These are phyloP conservation scores for Drosophila helvetica DNA, from an alignment of 2,888 invertebrate genomes.

Conservation along the genomic window DNA sequence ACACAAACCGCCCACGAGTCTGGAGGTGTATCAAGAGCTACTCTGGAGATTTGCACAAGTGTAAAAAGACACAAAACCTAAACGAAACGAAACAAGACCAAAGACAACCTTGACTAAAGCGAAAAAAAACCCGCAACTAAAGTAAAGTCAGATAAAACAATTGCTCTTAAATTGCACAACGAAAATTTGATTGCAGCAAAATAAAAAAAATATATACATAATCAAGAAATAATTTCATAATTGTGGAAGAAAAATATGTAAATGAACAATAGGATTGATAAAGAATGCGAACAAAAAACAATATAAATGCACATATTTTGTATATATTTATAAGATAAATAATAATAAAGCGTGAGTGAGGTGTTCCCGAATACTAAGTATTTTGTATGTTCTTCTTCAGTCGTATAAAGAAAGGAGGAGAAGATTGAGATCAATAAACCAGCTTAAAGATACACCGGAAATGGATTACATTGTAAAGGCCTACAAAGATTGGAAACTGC, in stretches of 20 bases:
- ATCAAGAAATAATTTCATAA: constrained; percentile 35
- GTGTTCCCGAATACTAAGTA: constrained; percentile 27
- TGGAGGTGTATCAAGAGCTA: constrained; percentile 43
- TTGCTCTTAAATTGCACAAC: constrained; percentile 48
- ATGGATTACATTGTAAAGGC: constrained; percentile 84
- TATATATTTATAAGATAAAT: background rate
- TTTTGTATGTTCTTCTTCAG: constrained; percentile 54
- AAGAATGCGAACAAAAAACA: constrained; percentile 17
- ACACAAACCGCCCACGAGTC: constrained; percentile 36
- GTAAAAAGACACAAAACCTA: constrained; percentile 49
- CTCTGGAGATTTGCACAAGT: constrained; percentile 75
- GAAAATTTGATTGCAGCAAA: constrained; percentile 37
- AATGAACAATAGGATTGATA: constrained; percentile 45
- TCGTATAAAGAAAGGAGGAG: constrained; percentile 28
- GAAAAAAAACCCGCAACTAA: constrained; percentile 33
- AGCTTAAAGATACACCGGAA: constrained; percentile 54
- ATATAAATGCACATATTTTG: too few species aligned
- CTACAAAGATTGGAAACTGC: constrained; percentile 84
- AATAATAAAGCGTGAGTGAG: constrained; percentile 43
- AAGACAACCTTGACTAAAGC: constrained; percentile 47
- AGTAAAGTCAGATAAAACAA: constrained; percentile 35
- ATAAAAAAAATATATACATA: constrained; percentile 6
- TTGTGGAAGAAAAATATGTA: constrained; percentile 37
- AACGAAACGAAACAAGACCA: constrained; percentile 20
- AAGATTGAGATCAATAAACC: constrained; percentile 11